Conservation (phyloP, 1,140 invertebrate genomes). For the Apocrypta bakeri region DNA sequence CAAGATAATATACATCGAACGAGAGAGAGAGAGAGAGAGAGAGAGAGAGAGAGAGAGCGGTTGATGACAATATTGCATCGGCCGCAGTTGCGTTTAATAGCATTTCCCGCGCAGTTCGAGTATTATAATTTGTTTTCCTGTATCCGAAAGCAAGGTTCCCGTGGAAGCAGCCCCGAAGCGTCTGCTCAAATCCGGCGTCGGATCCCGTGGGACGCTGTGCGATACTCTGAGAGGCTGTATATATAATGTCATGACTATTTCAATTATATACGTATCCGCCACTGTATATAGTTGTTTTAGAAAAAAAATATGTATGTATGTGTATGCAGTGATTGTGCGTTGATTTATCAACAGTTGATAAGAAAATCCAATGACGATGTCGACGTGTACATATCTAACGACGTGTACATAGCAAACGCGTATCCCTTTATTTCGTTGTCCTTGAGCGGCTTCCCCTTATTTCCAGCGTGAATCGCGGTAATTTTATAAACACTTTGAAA, state of each 20-base stretch:
- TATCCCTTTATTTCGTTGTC: too few relatives aligned
- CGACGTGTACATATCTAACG: too few relatives aligned
- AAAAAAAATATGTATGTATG: too few relatives aligned
- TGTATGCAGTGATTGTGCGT: too few relatives aligned
- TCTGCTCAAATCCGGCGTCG: neutral
- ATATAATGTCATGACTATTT: neutral
- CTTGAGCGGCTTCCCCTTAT: conserved; percentile 61
- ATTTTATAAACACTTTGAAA: conserved; percentile 76
- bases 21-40: neutral
- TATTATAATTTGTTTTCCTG: conserved; percentile 2
- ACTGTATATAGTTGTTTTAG: too few relatives aligned
- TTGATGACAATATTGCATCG: neutral
- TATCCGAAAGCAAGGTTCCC: neutral
- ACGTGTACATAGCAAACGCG: too few relatives aligned
- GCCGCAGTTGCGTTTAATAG: too few relatives aligned
- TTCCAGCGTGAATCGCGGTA: conserved; percentile 68
- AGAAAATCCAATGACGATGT: conserved; percentile 70
- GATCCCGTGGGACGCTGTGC: neutral
- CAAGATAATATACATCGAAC: neutral
- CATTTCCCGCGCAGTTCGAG: conserved; percentile 1
- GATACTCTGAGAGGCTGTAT: neutral
- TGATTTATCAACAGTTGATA: too few relatives aligned
- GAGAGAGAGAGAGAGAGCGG: conserved; percentile 10
- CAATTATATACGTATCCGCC: too few relatives aligned
- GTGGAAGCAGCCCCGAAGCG: neutral